Percentiles rank a stretch among this genome's conserved stretches.
These are phyloP conservation scores for Linnaemya tessellans DNA, from an alignment of 2,888 invertebrate genomes.

Conservation along the genomic window DNA sequence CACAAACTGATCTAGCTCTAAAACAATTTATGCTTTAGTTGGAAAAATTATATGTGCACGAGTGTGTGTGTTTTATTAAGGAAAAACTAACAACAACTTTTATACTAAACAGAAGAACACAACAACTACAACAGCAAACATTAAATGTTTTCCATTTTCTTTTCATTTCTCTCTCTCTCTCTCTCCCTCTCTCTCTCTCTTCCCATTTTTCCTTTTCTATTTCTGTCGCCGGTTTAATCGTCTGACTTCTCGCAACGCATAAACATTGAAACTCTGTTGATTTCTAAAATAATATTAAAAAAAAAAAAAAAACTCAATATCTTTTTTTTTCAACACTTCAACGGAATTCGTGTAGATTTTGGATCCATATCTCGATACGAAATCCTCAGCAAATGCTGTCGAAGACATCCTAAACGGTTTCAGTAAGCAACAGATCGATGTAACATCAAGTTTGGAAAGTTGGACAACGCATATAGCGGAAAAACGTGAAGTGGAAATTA, in stretches of 20 bases:
- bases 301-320: slow-evolving; percentile 68
- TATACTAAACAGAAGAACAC: slow-evolving; percentile 45
- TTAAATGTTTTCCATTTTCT: slow-evolving; percentile 40
- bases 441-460: slow-evolving; percentile 88
- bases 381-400: slow-evolving; percentile 87
- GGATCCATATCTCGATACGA: slow-evolving; percentile 88
- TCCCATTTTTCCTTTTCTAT: slow-evolving; percentile 70
- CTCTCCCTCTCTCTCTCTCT: slow-evolving; percentile 14
- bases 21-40: slow-evolving; percentile 45
- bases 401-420: slow-evolving; percentile 88
- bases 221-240: slow-evolving; percentile 72
- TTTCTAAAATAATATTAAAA: slow-evolving; percentile 21
- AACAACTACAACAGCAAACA: slow-evolving; percentile 61
- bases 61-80: slow-evolving; percentile 22
- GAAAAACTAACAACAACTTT: slow-evolving; percentile 58
- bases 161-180: slow-evolving; percentile 19
- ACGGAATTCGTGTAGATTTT: slow-evolving; percentile 84
- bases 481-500: slow-evolving; percentile 84
- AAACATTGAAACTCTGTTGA: slow-evolving; percentile 56
- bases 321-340: slow-evolving; percentile 44
- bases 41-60: slow-evolving; percentile 9
- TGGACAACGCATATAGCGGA: slow-evolving; percentile 88
- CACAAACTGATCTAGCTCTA: slow-evolving; percentile 16
- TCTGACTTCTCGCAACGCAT: slow-evolving; percentile 69
- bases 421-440: slow-evolving; percentile 86